These are phyloP conservation scores for Leptodactylus fuscus DNA, from an alignment of 2,113 vertebrate species.

Conservation along the genomic window DNA sequence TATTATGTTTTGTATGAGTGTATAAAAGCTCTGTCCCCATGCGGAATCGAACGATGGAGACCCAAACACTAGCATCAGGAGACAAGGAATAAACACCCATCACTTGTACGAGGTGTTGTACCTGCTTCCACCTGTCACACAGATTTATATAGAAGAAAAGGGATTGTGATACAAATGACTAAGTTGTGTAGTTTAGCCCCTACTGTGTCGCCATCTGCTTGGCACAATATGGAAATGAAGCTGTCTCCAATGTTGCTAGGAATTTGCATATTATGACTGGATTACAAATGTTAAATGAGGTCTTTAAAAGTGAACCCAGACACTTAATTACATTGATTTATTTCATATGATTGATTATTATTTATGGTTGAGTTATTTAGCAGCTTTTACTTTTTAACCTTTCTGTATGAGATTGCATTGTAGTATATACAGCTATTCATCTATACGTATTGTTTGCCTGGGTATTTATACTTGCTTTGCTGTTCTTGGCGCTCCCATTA, in stretches of 20 bases:
- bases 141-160: not conserved
- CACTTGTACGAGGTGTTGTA: not conserved
- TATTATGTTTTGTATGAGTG: too few species aligned
- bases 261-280: slow-evolving; percentile 16
- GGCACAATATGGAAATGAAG: slow-evolving; percentile 25
- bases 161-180: not conserved
- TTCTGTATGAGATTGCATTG: not conserved
- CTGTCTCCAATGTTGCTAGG: not conserved
- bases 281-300: not conserved
- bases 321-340: not conserved
- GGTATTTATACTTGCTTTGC: too few species aligned
- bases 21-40: too few species aligned
- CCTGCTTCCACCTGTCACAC: not conserved
- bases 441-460: too few species aligned
- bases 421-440: too few species aligned
- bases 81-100: too few species aligned
- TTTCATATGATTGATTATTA: not conserved
- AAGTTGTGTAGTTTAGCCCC: not conserved
- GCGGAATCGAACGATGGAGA: too few species aligned
- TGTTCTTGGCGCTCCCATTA: too few species aligned
- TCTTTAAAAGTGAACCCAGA: not conserved
- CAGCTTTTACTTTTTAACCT: not conserved
- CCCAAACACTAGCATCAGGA: too few species aligned
- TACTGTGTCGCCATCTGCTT: slow-evolving; percentile 29
- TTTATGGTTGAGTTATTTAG: not conserved